Conservation (phyloP, 2,113 vertebrate species). For the Eonycteris spelaea region DNA sequence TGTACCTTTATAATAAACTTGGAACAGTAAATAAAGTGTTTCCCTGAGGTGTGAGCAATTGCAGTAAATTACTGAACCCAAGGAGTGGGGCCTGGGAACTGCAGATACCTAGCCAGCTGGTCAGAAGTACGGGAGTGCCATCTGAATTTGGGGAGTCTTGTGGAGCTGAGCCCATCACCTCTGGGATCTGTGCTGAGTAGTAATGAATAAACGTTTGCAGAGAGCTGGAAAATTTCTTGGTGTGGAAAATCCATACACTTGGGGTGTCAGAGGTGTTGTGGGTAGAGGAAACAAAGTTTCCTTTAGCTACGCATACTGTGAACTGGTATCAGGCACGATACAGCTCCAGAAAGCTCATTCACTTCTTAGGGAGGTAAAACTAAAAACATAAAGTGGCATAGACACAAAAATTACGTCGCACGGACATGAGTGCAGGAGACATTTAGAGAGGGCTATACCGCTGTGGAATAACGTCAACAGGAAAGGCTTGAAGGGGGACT, state of each 20-base stretch:
- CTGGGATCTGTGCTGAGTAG: background rate
- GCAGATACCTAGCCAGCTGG: background rate
- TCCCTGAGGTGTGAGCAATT: background rate
- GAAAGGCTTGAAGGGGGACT: background rate
- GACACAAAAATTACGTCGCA: background rate
- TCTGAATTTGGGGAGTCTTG: background rate
- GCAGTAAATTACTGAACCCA: background rate
- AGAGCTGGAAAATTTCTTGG: background rate
- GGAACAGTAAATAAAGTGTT: background rate
- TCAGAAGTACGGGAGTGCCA: background rate
- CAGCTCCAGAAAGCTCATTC: background rate
- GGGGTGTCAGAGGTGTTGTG: background rate
- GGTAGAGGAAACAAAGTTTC: background rate
- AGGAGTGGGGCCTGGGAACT: background rate
- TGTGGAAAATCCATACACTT: background rate
- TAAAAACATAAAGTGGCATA: background rate
- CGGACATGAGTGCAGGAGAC: background rate
- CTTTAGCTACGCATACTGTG: background rate
- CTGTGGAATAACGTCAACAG: background rate
- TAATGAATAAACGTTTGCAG: background rate
- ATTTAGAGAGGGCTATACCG: background rate
- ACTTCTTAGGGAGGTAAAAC: background rate
- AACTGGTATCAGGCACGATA: background rate
- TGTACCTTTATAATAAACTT: background rate
- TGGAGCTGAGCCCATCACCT: background rate